Evolutionary conservation across 1,140 invertebrate species (phyloP).

Genomic region (Myzus persicae): DNA sequence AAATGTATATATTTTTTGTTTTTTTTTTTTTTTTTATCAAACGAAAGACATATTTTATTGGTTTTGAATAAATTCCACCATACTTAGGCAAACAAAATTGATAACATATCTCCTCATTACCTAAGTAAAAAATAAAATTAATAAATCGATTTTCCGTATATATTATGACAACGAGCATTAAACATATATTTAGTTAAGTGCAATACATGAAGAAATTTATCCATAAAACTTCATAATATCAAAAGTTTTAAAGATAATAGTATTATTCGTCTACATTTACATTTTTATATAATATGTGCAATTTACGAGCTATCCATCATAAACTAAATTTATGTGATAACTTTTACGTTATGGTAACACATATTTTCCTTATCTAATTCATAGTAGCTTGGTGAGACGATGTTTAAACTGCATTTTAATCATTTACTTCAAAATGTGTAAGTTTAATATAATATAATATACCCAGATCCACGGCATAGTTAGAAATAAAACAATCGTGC

Average conservation of each 20-base stretch:
- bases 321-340: neutral
- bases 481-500: neutral
- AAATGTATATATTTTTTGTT: neutral
- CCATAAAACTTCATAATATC: neutral
- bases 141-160: too few species aligned
- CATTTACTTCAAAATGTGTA: neutral
- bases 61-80: neutral
- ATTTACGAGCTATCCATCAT: neutral
- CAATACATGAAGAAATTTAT: neutral
- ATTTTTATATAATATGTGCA: neutral
- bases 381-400: neutral
- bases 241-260: conserved; percentile 5
- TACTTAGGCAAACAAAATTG: neutral
- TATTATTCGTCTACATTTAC: neutral
- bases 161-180: neutral
- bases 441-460: neutral
- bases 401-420: neutral
- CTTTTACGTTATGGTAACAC: neutral
- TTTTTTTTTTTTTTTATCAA: too few species aligned
- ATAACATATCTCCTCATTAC: neutral
- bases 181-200: neutral
- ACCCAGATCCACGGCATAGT: neutral
- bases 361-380: neutral
- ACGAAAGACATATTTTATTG: neutral
- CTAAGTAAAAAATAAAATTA: neutral